Base-by-base conservation (phyloP, 1,140 invertebrate species). In the Drosophila erecta region DNA sequence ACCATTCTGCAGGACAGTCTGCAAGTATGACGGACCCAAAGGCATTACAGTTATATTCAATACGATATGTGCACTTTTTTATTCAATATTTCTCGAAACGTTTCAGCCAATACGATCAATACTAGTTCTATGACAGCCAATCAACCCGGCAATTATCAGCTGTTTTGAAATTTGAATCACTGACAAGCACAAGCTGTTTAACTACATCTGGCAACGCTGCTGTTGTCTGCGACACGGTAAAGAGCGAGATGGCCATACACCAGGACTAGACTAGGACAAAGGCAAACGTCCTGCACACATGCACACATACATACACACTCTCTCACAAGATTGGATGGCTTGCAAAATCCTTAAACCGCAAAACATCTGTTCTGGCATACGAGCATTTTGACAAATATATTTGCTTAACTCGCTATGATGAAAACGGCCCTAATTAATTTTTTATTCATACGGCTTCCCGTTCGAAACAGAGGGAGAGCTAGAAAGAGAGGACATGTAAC, bases 1-100 rank as follows among this genome's bases (percentile, higher is more conserved):
- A 92, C 91, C 91, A 92, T 92, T 91, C 83, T 90, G 80, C 62
- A 73, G 15, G 79, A 75, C 69, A 89, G 66, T 90, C 90, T 91
- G 74, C 5, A 81, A 79, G 55, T 6, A 10, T 27, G 44, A 55
- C 30, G 3, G 10, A 35, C 2, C 22, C 24, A 24, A 24, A 24
- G 12, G 4, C n/a, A 14, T 53, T 41, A 38, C 11, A 38, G 14
- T 8, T 30, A 30, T 8, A 30, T 30, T 8, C 30, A 30, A 30
- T 8, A 30, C 30, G 7, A 30, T 10, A 3, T 30, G 30, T 8
- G 8, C 30, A 8, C 7, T 30, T 30, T 30, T 30, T 30, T 7
- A 24, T 24, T 24, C 24, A 24, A 4, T 24, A n/a, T 24, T 24
- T 10, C 30, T 30, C 30, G 2, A 30, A 30, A 30, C 7, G 24